Percentiles rank a stretch among this genome's conserved stretches.
These are phyloP conservation scores for Podiceps cristatus DNA, from an alignment of 2,113 vertebrate species.

Conservation along the genomic window DNA sequence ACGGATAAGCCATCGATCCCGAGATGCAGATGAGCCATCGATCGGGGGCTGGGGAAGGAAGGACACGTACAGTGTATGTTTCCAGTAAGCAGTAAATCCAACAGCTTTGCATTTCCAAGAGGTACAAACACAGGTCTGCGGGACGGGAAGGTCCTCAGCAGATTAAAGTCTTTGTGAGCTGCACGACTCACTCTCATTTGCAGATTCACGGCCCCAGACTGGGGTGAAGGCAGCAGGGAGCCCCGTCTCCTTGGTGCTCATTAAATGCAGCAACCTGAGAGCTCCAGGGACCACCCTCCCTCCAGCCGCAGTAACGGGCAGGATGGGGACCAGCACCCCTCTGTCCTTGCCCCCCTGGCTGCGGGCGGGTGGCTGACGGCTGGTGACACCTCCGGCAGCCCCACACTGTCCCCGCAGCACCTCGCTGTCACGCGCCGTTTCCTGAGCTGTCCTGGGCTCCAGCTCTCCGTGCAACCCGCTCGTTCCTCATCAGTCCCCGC, in stretches of 20 bases:
- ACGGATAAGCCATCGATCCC: neutral
- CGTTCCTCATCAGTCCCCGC: neutral
- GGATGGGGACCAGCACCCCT: neutral
- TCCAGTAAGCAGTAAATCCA: neutral
- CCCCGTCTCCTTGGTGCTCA: neutral
- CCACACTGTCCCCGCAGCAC: neutral
- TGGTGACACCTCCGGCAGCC: neutral
- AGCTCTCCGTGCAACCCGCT: fast-evolving
- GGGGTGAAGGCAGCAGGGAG: neutral
- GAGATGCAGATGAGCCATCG: neutral
- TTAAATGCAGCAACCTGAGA: neutral
- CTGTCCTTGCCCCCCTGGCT: neutral
- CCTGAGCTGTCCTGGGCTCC: neutral
- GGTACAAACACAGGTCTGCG: fast-evolving
- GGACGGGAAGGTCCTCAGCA: neutral
- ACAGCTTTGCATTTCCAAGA: neutral
- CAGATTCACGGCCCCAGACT: neutral
- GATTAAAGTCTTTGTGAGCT: neutral
- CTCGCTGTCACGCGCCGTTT: fast-evolving
- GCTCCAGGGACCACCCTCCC: neutral
- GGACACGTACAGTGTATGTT: fast-evolving
- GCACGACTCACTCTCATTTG: neutral
- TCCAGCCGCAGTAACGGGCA: fast-evolving
- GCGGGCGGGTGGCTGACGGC: neutral
- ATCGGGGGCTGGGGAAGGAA: neutral